Percentiles rank a stretch among this genome's conserved stretches.
Evolutionary conservation across 2,888 invertebrate genomes (phyloP).

Genomic region (Amiota minor): DNA sequence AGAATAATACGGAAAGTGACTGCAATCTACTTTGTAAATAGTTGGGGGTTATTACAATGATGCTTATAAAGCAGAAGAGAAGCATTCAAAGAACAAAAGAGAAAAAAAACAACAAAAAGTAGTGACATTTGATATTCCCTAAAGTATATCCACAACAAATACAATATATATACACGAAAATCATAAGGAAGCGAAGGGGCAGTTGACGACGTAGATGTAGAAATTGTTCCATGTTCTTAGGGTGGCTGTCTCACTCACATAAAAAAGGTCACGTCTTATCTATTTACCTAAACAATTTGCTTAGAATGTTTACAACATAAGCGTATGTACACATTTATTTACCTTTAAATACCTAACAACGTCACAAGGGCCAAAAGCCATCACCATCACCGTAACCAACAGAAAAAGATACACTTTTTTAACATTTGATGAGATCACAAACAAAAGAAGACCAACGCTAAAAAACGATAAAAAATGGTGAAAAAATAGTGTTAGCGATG

Average conservation of each 20-base stretch:
- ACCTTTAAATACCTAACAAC: slow-evolving; percentile 49
- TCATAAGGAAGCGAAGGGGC: not conserved
- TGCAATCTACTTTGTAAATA: too few relatives aligned
- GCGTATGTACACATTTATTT: slow-evolving; percentile 65
- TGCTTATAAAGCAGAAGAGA: too few relatives aligned
- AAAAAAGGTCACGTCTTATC: slow-evolving; percentile 67
- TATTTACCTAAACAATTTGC: slow-evolving; percentile 68
- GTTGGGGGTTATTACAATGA: too few relatives aligned
- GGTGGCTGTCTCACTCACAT: slow-evolving; percentile 31
- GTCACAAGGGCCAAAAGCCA: slow-evolving; percentile 13
- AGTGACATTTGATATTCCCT: slow-evolving; percentile 3
- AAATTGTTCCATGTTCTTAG: not conserved
- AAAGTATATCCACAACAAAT: not conserved
- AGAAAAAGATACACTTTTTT: not conserved
- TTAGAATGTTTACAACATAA: slow-evolving; percentile 67
- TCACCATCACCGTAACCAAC: not conserved
- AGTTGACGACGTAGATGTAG: too few relatives aligned
- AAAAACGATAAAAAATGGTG: slow-evolving; percentile 1
- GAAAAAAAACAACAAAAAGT: not conserved
- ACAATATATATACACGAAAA: slow-evolving; percentile 1
- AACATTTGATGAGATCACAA: not conserved
- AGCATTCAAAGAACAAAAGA: too few relatives aligned
- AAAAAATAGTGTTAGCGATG: not conserved
- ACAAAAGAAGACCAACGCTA: not conserved
- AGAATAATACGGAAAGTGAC: too few relatives aligned